Base-by-base conservation (phyloP, 92 coral and sea anemone genomes). In the Parazoanthus darwini region DNA sequence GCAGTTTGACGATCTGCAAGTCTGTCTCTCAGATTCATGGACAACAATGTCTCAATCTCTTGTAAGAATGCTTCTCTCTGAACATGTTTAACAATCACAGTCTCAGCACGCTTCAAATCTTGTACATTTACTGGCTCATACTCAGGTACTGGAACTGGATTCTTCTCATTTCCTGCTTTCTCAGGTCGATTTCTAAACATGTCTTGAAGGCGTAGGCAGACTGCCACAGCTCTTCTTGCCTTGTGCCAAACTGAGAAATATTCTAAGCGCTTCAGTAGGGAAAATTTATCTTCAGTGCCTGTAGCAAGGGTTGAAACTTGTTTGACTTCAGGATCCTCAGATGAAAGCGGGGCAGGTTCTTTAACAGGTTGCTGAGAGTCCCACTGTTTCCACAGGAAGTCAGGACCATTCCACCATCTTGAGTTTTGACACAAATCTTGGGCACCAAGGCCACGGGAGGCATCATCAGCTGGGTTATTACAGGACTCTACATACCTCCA, bases 391-490 rank as follows among this genome's bases (percentile, higher is more conserved):
- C 72, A 65, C 26, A 65, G 72, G 72, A 65, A 6, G 72, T 65
- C 72, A 65, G 72, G 72, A 65, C 72, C 72, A 65, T 65, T 65
- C 72, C 72, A 65, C 72, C 72, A 65, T n/a, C 72, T 65, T 9
- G 72, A 65, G 72, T 3, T 65, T 65, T 65, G 72, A 65, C 72
- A 65, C 72, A 65, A 65, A 4, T 65, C 72, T 65, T 65, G 72
- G 72, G 72, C 72, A 11, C 72, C 72, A 11, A 65, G 72, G 13
- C 72, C 72, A 65, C 72, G 72, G 72, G 72, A 65, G 51, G 51
- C 51, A 46, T 46, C 51, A 46, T 46, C 51, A 46, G 51, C 51
- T 46, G 51, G 10, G 51, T 65, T 65, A 14, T 13, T 65, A 65
- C 72, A 16, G 25, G 72, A 9, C 72, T 65, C 72, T 11, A 65